phyloP scores from a whole-genome alignment of 2,888 invertebrate species.

The Campopleginae sp. region DNA sequence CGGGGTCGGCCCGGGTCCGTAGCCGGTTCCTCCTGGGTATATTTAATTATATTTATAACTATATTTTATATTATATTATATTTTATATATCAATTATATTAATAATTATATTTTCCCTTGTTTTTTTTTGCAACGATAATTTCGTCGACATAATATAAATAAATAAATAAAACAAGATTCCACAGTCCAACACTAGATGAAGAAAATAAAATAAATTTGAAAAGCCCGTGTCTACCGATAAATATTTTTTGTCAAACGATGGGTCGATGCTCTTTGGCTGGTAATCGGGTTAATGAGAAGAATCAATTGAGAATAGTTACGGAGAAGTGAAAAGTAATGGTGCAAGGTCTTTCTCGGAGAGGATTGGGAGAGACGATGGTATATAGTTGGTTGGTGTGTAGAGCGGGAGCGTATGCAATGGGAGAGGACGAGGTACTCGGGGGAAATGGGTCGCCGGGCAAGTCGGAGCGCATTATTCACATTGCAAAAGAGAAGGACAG shows the following conservation, averaged over 20 bases:
- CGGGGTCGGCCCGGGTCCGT: too few species aligned
- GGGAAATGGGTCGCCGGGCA: slow-evolving; percentile 76
- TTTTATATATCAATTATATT: too few species aligned
- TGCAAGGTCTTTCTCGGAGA: slow-evolving; percentile 61
- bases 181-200: too few species aligned
- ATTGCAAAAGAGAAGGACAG: slow-evolving; percentile 36
- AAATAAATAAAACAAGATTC: too few species aligned
- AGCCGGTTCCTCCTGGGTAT: too few species aligned
- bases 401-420: slow-evolving; percentile 48
- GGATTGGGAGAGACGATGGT: slow-evolving; percentile 48
- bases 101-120: too few species aligned
- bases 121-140: too few species aligned
- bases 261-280: slow-evolving; percentile 52
- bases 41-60: too few species aligned
- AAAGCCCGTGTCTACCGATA: not conserved
- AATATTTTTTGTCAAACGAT: not conserved
- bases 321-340: slow-evolving; percentile 63
- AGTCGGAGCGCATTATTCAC: slow-evolving; percentile 44
- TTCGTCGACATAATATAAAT: too few species aligned
- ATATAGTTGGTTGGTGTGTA: slow-evolving; percentile 55
- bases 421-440: slow-evolving; percentile 66
- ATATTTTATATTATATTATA: too few species aligned
- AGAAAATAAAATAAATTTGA: not conserved
- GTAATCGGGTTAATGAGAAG: slow-evolving; percentile 66
- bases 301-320: slow-evolving; percentile 47